Conservation (phyloP, 2,113 vertebrate genomes). For the Gyps fulvus region DNA sequence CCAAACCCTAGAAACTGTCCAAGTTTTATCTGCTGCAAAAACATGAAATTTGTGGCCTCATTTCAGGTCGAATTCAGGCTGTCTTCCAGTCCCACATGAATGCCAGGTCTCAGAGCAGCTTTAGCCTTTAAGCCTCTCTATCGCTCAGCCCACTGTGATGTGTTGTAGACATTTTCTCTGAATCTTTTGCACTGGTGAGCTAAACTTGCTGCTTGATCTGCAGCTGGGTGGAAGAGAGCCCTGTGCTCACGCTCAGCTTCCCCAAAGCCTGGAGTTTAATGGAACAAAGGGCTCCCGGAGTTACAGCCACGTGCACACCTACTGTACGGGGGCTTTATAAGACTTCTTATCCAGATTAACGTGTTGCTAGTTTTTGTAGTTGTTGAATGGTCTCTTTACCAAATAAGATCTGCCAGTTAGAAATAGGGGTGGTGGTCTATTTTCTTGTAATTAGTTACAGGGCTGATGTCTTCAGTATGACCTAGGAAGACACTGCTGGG, state of each 20-base stretch:
- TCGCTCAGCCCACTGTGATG: background rate
- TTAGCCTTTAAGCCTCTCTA: background rate
- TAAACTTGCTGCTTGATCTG: background rate
- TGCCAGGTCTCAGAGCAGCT: background rate
- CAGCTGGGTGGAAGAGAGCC: background rate
- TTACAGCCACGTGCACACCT: fast-evolving
- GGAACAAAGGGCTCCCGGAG: background rate
- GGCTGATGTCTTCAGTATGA: background rate
- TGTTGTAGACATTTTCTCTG: background rate
- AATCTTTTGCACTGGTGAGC: background rate
- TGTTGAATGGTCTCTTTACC: background rate
- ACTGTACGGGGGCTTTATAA: background rate
- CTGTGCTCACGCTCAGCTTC: background rate
- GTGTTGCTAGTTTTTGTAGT: background rate
- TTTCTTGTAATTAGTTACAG: background rate
- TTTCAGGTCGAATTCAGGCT: background rate
- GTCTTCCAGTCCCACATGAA: background rate
- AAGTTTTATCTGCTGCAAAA: background rate
- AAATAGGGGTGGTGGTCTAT: background rate
- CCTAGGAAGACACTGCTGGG: too few species aligned
- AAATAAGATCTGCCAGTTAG: background rate
- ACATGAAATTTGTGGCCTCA: background rate
- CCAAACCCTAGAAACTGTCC: background rate
- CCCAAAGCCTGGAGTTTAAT: background rate
- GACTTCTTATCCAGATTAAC: background rate